Evolutionary conservation across 2,113 vertebrate genomes (phyloP), one percentile per base, ranked within the genome.

Genomic region (Zapornia atra): DNA sequence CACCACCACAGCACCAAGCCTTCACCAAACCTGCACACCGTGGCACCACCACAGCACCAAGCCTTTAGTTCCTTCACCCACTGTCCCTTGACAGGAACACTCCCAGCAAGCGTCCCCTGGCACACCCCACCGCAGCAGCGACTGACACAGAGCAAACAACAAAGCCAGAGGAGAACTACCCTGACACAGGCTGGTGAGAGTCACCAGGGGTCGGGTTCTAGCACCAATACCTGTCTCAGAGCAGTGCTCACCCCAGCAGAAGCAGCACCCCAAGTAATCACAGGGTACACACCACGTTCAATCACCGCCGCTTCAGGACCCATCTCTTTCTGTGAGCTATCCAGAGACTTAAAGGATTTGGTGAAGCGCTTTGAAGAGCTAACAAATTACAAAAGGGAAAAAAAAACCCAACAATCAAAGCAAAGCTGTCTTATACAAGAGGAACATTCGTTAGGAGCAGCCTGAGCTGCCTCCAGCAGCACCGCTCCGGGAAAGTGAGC

Each of bases 1-100:
- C 57, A n/a, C 5, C 18, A 11, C 46, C 46, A 48, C 46, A 48
- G 20, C 46, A 48, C 15, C 42, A 15, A 15, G 15, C 42, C 42
- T 42, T 42, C 42, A 42, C 42, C 42, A 42, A 15, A 42, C 42
- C 15, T 11, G 6, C 33, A 5, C 42, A 15, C 26, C 50, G 9
- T 3, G 2, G 34, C 56, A 33, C 6, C 17, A 12, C 26, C 50
- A 12, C 3, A 2, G 34, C 53, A 53, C 31, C 1, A 3, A 10
- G 12, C 9, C 11, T 61, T 29, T 7, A 16, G 26, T 20, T 34
- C 56, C 72, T 86, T 50, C 63, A n/a, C 51, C 34, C 9, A 3
- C 42, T 7, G 4, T 12, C 21, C 34, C 51, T 46, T 3, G 28
- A 11, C 53, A 11, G 0, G 0, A 59, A 17, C 6, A 4, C 20